Base-by-base conservation (phyloP, 2,113 vertebrate species). In the Hirundichthys speculiger region DNA sequence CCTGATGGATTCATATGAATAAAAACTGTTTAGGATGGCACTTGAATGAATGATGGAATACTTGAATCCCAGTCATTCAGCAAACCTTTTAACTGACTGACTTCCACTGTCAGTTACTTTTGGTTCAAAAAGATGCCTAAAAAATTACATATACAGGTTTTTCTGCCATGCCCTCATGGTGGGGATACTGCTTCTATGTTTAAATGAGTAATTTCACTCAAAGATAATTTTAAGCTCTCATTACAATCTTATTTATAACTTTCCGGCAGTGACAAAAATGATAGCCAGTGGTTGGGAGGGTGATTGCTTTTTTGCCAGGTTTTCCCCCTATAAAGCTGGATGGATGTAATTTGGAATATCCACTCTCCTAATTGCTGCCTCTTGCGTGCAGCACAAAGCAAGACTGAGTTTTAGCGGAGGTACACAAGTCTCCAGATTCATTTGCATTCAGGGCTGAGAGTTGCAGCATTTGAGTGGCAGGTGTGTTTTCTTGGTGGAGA, bases 381-480 rank as follows among this genome's bases (percentile, higher is more conserved):
- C 25, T 47, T 65, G 61, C 69, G 52, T 63, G 58, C 71, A 61
- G 52, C 49, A 42, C 73, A 58, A 66, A 62, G 47, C 15, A 52
- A 59, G 54, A 51, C 62, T 53, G 45, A 61, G 73, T 42, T 67
- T 74, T 66, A 63, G 5, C 24, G 59, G 64, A 80, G 18, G 56
- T 52, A 42, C 34, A 18, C 51, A 21, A 62, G 59, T 83, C 81
- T 77, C 69, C 53, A 50, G 52, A 67, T 46, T 84, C 64, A 87
- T 89, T 89, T 61, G 77, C 69, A 89, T 90, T 84, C 85, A 67
- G 61, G 60, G 70, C 46, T 69, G 77, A 67, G 55, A 69, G 54
- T 78, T 53, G 13, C 54, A 3, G 13, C 3, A n/a, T 87, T 83
- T 90, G 87, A 90, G 79, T 90, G 89, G 85, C 87, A 88, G 87